A percentile compares a stretch with the other conserved stretches of the same genome.
These are phyloP conservation scores for Pristionchus arcanus DNA, from an alignment of 2,888 invertebrate species.

Conservation along the genomic window DNA sequence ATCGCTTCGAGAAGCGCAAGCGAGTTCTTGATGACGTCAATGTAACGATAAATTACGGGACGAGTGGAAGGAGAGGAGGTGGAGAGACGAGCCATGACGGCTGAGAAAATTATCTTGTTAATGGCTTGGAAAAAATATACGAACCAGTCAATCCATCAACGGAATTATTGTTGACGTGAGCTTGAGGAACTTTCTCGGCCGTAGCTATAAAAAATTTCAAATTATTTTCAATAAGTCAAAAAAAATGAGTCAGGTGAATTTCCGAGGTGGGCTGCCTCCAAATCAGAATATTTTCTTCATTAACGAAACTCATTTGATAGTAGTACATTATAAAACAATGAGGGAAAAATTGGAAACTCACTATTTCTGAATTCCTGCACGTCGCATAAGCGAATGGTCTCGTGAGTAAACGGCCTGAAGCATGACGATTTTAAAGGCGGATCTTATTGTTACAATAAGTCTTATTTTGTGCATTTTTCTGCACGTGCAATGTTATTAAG, in stretches of 20 bases:
- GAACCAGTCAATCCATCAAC: neutral
- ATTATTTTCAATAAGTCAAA: neutral
- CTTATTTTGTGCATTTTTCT: too few relatives aligned
- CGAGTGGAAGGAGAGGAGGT: neutral
- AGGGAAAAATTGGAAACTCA: neutral
- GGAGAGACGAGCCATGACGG: neutral
- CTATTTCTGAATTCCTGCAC: conserved; percentile 2
- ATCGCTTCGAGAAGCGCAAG: conserved; percentile 5
- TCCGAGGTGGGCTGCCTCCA: neutral
- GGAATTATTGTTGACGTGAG: neutral
- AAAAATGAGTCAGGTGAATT: neutral
- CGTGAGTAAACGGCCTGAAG: neutral
- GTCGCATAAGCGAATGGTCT: neutral
- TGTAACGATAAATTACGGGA: conserved; percentile 28
- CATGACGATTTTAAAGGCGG: neutral
- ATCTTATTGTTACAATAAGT: too few relatives aligned
- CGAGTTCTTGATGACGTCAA: conserved; percentile 5
- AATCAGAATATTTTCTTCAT: neutral
- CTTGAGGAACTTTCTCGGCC: neutral
- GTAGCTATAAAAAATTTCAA: neutral
- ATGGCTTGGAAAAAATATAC: neutral
- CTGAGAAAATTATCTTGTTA: neutral
- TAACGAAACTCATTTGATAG: neutral
- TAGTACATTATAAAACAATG: neutral
- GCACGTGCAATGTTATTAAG: too few relatives aligned